A percentile compares a stretch with the other conserved stretches of the same genome.
Evolutionary conservation across 2,888 invertebrate genomes (phyloP).

Genomic region (Hirtodrosophila confusa): DNA sequence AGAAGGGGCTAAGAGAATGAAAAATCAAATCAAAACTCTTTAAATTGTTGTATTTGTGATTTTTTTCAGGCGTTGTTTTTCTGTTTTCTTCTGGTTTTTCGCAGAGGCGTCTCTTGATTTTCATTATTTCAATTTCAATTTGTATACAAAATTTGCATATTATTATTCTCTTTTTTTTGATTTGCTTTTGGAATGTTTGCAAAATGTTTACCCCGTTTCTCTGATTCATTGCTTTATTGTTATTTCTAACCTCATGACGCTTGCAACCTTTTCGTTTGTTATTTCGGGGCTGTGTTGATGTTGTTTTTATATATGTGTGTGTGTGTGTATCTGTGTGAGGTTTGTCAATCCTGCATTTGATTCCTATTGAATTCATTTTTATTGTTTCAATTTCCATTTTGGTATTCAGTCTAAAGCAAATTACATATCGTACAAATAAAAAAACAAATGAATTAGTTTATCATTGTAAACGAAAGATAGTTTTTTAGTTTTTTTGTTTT

Average conservation of each 20-base stretch:
- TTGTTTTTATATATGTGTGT: slow-evolving; percentile 7
- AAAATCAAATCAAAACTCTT: slow-evolving; percentile 31
- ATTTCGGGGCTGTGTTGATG: slow-evolving; percentile 8
- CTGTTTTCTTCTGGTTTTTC: slow-evolving; percentile 15
- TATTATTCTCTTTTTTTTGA: slow-evolving; percentile 7
- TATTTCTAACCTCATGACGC: slow-evolving; percentile 14
- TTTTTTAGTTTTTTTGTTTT: slow-evolving; percentile 26
- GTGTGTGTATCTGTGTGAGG: slow-evolving; percentile 14
- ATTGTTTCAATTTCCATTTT: slow-evolving; percentile 44
- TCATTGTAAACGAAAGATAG: slow-evolving; percentile 15
- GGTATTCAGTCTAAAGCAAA: slow-evolving; percentile 69
- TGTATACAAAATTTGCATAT: slow-evolving; percentile 14
- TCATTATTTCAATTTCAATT: slow-evolving; percentile 11
- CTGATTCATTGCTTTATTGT: slow-evolving; percentile 1
- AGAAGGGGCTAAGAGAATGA: slow-evolving; percentile 20
- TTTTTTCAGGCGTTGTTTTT: slow-evolving; percentile 35
- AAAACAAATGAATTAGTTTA: slow-evolving; percentile 13
- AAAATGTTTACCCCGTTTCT: slow-evolving; percentile 39
- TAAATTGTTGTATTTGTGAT: slow-evolving; percentile 70
- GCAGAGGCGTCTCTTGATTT: slow-evolving; percentile 29
- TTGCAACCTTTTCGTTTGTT: slow-evolving; percentile 8
- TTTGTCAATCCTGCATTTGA: slow-evolving; percentile 41
- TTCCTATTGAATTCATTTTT: slow-evolving; percentile 28
- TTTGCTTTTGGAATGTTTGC: slow-evolving; percentile 61
- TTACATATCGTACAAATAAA: slow-evolving; percentile 45